Conservation (phyloP, 2,797 vertebrate species). For the Borostomias antarcticus region DNA sequence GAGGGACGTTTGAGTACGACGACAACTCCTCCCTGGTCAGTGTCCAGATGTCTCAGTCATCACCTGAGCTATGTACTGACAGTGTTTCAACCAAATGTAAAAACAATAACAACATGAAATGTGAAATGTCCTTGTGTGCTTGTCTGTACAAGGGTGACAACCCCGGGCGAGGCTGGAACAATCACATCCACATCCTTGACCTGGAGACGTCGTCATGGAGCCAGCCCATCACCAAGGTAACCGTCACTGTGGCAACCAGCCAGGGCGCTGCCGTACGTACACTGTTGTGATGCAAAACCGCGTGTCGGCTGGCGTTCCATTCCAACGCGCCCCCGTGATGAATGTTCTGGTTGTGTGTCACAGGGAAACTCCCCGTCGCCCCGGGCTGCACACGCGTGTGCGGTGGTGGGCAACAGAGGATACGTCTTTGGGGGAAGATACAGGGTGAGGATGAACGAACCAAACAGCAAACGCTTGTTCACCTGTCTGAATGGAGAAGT, state of each 20-base stretch:
- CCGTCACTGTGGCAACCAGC: too few species aligned
- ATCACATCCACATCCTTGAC: constrained; percentile 93
- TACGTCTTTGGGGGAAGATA: constrained; percentile 95
- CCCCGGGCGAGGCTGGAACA: constrained; percentile 92
- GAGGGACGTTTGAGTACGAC: constrained; percentile 92
- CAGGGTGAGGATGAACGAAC: constrained; percentile 76
- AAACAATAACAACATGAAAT: neutral
- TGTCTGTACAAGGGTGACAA: constrained; percentile 69
- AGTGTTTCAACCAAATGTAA: neutral
- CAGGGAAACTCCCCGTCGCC: constrained; percentile 91
- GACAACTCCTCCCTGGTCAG: constrained; percentile 90
- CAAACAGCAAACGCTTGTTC: too few species aligned
- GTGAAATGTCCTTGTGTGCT: neutral
- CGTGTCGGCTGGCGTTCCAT: neutral
- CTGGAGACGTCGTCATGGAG: constrained; percentile 89
- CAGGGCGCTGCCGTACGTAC: too few species aligned
- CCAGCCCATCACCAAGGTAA: constrained; percentile 90
- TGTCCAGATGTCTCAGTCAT: constrained; percentile 18
- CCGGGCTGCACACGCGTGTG: constrained; percentile 93
- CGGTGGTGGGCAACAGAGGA: constrained; percentile 88
- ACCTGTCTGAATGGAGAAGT: neutral
- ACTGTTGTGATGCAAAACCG: neutral
- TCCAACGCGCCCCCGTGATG: too few species aligned
- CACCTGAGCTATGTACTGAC: neutral
- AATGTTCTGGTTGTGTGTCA: neutral